These are phyloP conservation scores for Stenotaenia linearis DNA, from an alignment of 2,888 invertebrate species.

Conservation along the genomic window DNA sequence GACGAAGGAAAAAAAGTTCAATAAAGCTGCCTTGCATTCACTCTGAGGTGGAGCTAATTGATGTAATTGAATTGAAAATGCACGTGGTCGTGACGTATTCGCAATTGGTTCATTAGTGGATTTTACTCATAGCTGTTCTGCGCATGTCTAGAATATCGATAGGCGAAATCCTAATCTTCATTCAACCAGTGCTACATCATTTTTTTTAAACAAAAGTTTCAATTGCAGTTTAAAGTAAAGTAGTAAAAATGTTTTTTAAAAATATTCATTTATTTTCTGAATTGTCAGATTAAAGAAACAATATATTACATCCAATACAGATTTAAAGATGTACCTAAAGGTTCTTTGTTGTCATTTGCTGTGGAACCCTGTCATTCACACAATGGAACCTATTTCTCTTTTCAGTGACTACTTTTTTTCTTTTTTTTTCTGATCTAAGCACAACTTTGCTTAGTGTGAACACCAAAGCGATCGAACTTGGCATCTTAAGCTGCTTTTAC, in stretches of 20 bases:
- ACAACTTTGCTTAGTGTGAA: neutral
- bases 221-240: neutral
- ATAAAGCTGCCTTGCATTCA: neutral
- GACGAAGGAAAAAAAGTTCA: neutral
- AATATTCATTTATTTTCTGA: neutral
- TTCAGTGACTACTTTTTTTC: neutral
- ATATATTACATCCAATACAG: neutral
- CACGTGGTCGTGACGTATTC: conserved; percentile 14
- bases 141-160: neutral
- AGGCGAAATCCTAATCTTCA: neutral
- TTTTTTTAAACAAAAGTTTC: neutral
- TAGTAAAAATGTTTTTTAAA: neutral
- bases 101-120: conserved; percentile 26
- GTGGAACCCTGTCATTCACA: conserved; percentile 2
- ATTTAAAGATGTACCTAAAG: neutral
- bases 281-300: neutral
- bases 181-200: neutral
- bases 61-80: conserved; percentile 16
- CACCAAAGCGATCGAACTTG: neutral
- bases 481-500: conserved; percentile 20
- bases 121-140: neutral
- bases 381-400: neutral
- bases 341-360: neutral
- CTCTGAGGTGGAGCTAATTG: conserved; percentile 3
- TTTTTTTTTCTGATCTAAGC: neutral